These are phyloP conservation scores for Hymenochirus boettgeri DNA, from an alignment of 2,113 vertebrate species.

Conservation along the genomic window DNA sequence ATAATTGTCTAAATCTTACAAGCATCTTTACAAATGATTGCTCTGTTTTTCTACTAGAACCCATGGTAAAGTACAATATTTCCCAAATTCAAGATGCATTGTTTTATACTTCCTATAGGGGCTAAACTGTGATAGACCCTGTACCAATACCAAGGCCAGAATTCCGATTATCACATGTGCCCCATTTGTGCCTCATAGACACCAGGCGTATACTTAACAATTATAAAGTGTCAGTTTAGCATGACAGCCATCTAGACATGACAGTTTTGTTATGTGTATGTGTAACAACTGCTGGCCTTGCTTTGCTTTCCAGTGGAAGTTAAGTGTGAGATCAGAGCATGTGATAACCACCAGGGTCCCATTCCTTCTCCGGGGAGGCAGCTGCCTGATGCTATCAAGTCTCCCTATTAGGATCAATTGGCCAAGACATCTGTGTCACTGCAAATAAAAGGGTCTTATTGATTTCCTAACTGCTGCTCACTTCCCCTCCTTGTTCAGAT, in stretches of 20 bases:
- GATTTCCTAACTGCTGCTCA: constrained; percentile 94
- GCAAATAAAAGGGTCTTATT: constrained; percentile 97
- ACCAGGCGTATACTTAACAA: background rate
- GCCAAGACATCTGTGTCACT: constrained; percentile 98
- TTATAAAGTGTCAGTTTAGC: constrained; percentile 4
- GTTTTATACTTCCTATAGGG: too few relatives aligned
- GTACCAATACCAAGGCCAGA: background rate
- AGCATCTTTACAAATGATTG: too few relatives aligned
- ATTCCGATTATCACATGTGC: background rate
- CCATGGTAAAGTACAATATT: too few relatives aligned
- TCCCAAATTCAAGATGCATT: too few relatives aligned
- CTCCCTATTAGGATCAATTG: constrained; percentile 98
- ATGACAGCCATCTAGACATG: background rate
- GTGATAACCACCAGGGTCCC: constrained; percentile 35
- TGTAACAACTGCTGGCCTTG: constrained; percentile 46
- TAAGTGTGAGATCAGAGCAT: constrained; percentile 40
- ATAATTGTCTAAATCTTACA: too few relatives aligned
- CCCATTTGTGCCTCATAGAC: background rate
- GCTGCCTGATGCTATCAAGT: constrained; percentile 81
- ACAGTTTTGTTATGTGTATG: constrained; percentile 16
- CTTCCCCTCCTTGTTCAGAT: constrained; percentile 84
- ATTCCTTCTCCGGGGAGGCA: constrained; percentile 53
- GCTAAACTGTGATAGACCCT: too few relatives aligned
- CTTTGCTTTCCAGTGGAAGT: constrained; percentile 50
- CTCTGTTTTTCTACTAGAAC: too few relatives aligned